Base-by-base conservation (phyloP, 2,113 vertebrate species). In the Gadus macrocephalus region DNA sequence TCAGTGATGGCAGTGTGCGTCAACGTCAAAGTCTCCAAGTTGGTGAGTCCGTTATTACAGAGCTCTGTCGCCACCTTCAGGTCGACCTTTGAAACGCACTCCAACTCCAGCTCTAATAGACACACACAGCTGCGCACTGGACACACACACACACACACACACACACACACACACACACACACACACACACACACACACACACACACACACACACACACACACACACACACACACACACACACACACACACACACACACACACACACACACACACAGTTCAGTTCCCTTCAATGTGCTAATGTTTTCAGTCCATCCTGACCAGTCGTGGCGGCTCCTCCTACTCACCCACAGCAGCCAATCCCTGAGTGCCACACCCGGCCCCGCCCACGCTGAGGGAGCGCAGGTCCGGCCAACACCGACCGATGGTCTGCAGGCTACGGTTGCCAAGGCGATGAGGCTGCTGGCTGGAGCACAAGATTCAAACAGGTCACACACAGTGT, bases 401-500 rank as follows among this genome's bases (percentile, higher is more conserved):
- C 76, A 98, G 92, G 87, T 92, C 94, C 0, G 96, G 96, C 95
- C 96, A 98, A 75, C 96, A 98, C 8, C 95, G 92, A 7, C 96
- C 96, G 38, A 98, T 97, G 87, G 95, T 97, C 92, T 97, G 96
- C 75, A 98, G 89, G 85, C 96, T 97, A 27, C 95, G 94, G 86
- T 97, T 95, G 83, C 95, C 95, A 79, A 98, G 98, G 1, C 95
- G 93, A 0, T 88, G 93, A 0, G 95, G 94, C 81, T 97, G 96
- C 87, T 94, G 93, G 87, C 96, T 98, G 85, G 42, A 35, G 67
- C 12, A 61, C 4, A 64, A 20, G 15, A 74, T 53, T 9, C 27
- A 22, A 25, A 22, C 2, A 3, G 7, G 11, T 3, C 60, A 3
- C 2, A 27, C 15, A 58, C 19, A 11, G 8, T 62, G 15, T 53